Conservation (phyloP, 2,797 vertebrate genomes). For the Epinephelus malabaricus region DNA sequence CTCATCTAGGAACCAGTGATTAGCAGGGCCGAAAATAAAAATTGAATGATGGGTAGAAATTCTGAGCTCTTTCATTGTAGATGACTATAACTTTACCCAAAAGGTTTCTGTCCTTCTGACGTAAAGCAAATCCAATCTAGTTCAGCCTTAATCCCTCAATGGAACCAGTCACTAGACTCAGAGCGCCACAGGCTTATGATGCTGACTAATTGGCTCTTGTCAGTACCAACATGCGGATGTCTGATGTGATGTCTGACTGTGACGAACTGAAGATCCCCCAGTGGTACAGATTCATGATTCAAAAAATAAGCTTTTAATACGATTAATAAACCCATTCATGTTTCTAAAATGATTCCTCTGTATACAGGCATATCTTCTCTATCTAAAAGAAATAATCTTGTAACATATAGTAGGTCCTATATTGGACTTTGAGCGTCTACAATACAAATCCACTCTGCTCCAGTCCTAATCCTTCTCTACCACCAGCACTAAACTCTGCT, state of each 20-base stretch:
- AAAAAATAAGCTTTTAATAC: conserved; percentile 7
- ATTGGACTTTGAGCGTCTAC: conserved; percentile 34
- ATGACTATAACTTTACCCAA: conserved; percentile 25
- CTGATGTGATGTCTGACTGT: conserved; percentile 18
- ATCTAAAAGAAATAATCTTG: conserved; percentile 14
- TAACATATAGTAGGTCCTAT: conserved; percentile 4
- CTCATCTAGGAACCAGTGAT: neutral
- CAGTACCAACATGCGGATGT: conserved; percentile 18
- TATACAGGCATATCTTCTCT: neutral
- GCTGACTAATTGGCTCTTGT: conserved; percentile 45
- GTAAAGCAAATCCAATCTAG: conserved; percentile 61
- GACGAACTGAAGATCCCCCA: neutral
- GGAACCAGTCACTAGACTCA: conserved; percentile 42
- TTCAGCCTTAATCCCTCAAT: conserved; percentile 62
- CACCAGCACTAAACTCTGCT: conserved; percentile 43
- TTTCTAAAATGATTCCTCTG: conserved; percentile 4
- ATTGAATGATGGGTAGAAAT: neutral
- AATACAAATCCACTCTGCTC: conserved; percentile 52
- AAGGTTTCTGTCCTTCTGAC: conserved; percentile 46
- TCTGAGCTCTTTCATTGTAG: neutral
- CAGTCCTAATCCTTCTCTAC: conserved; percentile 47
- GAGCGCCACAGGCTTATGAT: conserved; percentile 9
- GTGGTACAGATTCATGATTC: neutral
- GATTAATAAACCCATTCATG: neutral
- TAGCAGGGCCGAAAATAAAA: neutral